These are phyloP conservation scores for Uria lomvia DNA, from an alignment of 2,113 vertebrate genomes.

Conservation along the genomic window DNA sequence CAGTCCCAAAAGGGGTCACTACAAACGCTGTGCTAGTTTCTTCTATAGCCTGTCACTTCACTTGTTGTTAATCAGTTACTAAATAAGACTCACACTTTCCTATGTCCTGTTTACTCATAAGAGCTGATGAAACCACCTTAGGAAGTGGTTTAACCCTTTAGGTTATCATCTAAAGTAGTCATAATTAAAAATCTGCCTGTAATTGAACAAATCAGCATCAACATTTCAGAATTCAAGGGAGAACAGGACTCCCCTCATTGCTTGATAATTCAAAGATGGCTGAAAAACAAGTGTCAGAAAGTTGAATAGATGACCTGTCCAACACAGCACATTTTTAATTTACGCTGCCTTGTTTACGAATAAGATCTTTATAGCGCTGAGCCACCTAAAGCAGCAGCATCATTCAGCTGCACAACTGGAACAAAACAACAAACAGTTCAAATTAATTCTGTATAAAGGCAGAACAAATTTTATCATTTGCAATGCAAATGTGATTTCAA, in stretches of 20 bases:
- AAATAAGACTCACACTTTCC: neutral
- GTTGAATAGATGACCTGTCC: neutral
- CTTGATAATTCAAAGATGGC: neutral
- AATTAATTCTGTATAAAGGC: conserved; percentile 56
- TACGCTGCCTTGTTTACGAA: neutral
- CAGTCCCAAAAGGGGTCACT: neutral
- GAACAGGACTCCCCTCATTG: neutral
- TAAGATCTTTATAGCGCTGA: neutral
- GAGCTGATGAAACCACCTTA: neutral
- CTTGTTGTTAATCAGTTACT: neutral
- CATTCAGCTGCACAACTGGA: conserved; percentile 44
- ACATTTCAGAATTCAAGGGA: neutral
- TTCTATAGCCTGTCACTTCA: neutral
- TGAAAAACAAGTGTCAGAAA: neutral
- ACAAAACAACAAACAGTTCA: conserved; percentile 43
- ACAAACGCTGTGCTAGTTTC: rapidly evolving
- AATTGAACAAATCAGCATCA: neutral
- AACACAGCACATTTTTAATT: neutral
- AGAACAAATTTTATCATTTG: conserved; percentile 61
- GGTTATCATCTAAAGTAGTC: neutral
- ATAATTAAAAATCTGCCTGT: neutral
- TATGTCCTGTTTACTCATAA: neutral
- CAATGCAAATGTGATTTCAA: conserved; percentile 64
- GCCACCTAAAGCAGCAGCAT: neutral
- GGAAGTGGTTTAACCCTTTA: neutral